Evolutionary conservation across 2,888 invertebrate genomes (phyloP).

Genomic region (Venustoraphidia nigricollis): DNA sequence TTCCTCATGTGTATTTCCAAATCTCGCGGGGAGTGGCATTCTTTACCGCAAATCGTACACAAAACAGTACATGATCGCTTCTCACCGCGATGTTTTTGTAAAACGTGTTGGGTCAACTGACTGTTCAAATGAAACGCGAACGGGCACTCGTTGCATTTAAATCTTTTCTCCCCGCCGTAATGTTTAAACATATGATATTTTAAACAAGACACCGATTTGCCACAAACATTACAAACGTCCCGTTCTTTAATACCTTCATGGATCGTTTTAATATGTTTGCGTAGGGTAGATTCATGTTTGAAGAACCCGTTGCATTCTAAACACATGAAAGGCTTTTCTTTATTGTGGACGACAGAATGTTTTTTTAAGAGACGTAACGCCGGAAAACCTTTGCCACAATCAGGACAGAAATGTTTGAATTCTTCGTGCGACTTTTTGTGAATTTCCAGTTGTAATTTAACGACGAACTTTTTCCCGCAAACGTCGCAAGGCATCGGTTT

Average conservation of each 20-base stretch:
- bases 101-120: background rate
- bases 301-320: background rate
- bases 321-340: background rate
- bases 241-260: background rate
- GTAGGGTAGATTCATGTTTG: background rate
- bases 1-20: background rate
- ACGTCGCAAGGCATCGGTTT: background rate
- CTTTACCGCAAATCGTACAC: background rate
- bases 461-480: background rate
- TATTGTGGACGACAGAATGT: background rate
- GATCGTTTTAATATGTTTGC: background rate
- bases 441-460: background rate
- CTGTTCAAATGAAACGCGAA: background rate
- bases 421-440: background rate
- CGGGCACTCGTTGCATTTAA: background rate
- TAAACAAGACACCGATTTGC: slow-evolving; percentile 1
- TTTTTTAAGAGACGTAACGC: background rate
- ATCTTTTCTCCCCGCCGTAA: no score
- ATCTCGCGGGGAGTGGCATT: background rate
- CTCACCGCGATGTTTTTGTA: background rate
- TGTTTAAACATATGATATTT: background rate
- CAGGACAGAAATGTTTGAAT: background rate
- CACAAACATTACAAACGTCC: slow-evolving; percentile 1
- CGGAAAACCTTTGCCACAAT: background rate
- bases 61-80: background rate